Evolutionary conservation across 2,113 vertebrate genomes (phyloP).

Genomic region (Rana temporaria): DNA sequence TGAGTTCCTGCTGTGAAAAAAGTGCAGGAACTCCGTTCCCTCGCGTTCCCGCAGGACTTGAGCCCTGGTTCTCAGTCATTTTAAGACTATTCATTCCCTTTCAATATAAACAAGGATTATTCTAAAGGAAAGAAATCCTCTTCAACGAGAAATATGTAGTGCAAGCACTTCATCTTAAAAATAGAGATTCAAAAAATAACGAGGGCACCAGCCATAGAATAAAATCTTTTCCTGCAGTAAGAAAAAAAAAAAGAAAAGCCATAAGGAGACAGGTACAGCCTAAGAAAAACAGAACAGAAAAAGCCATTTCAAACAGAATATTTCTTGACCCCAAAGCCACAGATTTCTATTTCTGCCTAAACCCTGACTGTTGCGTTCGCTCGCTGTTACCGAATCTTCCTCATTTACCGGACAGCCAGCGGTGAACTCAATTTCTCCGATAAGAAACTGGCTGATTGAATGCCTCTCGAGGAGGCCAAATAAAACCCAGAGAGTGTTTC

Average conservation of each 20-base stretch:
- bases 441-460: neutral
- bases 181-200: too few relatives aligned
- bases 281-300: neutral
- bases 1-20: too few relatives aligned
- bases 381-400: conserved; percentile 10
- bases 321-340: conserved; percentile 24
- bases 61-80: too few relatives aligned
- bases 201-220: too few relatives aligned
- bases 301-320: neutral
- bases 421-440: neutral
- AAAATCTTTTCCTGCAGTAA: neutral
- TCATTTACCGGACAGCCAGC: neutral
- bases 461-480: neutral
- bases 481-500: neutral
- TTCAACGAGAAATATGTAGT: too few relatives aligned
- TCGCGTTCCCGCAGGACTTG: too few relatives aligned
- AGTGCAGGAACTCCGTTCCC: too few relatives aligned
- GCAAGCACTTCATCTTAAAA: too few relatives aligned
- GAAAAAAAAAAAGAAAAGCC: neutral
- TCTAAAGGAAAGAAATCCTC: too few relatives aligned
- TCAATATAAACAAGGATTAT: too few relatives aligned
- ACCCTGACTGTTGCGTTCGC: neutral
- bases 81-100: too few relatives aligned
- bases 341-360: neutral
- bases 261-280: neutral